Evolutionary conservation across 2,113 vertebrate species (phyloP).

Genomic region (Polypterus bichir): DNA sequence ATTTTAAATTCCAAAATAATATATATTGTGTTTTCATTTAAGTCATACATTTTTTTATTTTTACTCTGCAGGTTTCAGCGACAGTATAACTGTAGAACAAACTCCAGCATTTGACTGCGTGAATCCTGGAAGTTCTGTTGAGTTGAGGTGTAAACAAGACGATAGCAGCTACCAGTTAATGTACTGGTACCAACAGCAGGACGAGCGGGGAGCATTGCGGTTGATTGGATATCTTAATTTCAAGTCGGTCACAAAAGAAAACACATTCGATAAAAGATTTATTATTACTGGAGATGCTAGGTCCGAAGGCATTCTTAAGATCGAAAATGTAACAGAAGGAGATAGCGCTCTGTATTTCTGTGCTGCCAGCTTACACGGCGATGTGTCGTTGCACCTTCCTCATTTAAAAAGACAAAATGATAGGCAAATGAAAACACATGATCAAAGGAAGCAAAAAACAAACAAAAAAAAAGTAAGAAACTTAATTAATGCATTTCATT

Average conservation of each 20-base stretch:
- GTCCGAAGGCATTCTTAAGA: background rate
- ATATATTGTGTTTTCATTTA: no score
- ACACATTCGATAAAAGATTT: slow-evolving; percentile 2
- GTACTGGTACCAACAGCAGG: slow-evolving; percentile 29
- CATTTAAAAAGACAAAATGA: no score
- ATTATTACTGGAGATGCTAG: slow-evolving; percentile 18
- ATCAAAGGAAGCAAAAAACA: no score
- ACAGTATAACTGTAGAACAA: no score
- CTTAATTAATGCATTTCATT: no score
- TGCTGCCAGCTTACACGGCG: slow-evolving; percentile 14
- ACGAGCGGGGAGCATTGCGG: background rate
- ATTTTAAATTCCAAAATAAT: no score
- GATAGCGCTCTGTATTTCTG: slow-evolving; percentile 28
- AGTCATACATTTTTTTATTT: no score
- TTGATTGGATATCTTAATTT: slow-evolving; percentile 22
- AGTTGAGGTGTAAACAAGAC: slow-evolving; percentile 25
- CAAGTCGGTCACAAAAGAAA: slow-evolving; percentile 10
- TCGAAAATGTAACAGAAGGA: slow-evolving; percentile 10
- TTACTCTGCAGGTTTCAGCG: no score
- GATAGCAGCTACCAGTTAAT: slow-evolving; percentile 15
- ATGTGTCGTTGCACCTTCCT: no score
- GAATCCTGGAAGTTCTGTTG: background rate
- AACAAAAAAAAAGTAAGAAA: no score
- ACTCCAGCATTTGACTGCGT: no score
- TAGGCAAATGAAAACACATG: no score